Evolutionary conservation across 2,113 vertebrate genomes (phyloP), one percentile per base, ranked within the genome.

Genomic region (Corythaixoides concolor): DNA sequence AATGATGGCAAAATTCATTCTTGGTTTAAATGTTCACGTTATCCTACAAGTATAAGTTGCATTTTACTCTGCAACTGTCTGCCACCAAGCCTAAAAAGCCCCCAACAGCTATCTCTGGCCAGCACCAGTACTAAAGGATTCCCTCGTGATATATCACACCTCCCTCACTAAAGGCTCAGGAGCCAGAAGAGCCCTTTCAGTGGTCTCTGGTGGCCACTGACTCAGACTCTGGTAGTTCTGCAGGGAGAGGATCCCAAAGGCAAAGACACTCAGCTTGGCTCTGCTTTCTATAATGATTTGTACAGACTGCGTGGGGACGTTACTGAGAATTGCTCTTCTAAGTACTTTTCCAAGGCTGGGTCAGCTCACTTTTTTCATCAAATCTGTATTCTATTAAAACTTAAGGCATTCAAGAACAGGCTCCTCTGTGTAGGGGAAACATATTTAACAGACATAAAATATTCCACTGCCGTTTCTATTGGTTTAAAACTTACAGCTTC

Each of bases 321-420:
- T 82, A 94, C 80, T 0, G 80, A 95, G 77, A 89, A 95, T 93
- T 95, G 77, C 58, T 88, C 86, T 85, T 85, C 79, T 83, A 91
- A 95, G 91, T 87, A 94, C 92, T 96, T 96, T 96, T 97, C 89
- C 92, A 95, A 95, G 91, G 64, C 92, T 93, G 83, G 92, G 87
- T 68, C 92, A 96, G 85, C 77, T 95, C 55, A 79, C 68, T 91
- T 81, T 73, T 87, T 78, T 63, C 75, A 55, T 83, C 28, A 50
- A 87, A 92, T 93, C 89, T 96, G 88, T 92, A 84, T 92, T 75
- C 86, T 91, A 81, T 95, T 97, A 96, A 94, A 89, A 26, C 39
- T 79, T 49, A 24, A 97, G 59, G 76, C 90, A 69, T 73, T 93
- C 75, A 90, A 93, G 90, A 97, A 90, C 85, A 96, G 92, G 80